phyloP scores from a whole-genome alignment of 2,888 invertebrate genomes.

The Criorhina ranunculi region DNA sequence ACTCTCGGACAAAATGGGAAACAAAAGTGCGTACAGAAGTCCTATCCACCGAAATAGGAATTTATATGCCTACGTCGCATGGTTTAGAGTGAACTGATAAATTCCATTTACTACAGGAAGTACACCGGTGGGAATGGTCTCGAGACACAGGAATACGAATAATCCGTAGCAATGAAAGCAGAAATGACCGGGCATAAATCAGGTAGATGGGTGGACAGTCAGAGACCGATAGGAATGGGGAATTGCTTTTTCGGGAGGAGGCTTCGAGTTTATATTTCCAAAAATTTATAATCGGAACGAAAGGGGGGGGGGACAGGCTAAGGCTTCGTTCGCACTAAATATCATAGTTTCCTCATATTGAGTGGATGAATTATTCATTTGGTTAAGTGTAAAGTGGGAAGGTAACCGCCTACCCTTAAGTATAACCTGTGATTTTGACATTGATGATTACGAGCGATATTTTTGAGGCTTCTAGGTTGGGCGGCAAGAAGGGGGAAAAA shows the following conservation, averaged over 20 bases:
- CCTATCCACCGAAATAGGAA: conserved; percentile 61
- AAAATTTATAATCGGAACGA: conserved; percentile 55
- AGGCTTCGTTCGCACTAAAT: conserved; percentile 5
- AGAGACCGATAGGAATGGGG: conserved; percentile 16
- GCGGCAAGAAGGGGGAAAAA: not conserved
- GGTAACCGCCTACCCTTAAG: not conserved
- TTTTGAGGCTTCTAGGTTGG: too few relatives aligned
- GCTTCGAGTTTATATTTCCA: conserved; percentile 18
- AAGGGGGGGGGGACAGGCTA: conserved; percentile 31
- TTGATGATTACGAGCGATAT: conserved; percentile 19
- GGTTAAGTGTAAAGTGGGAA: not conserved
- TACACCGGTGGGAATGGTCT: conserved; percentile 61
- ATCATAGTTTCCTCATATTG: not conserved
- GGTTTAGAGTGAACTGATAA: conserved; percentile 73
- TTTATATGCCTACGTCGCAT: conserved; percentile 59
- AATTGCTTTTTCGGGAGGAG: conserved; percentile 45
- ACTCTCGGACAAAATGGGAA: conserved; percentile 43
- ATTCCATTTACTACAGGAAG: conserved; percentile 75
- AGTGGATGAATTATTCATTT: conserved; percentile 44
- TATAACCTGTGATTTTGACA: conserved; percentile 34
- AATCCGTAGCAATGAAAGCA: conserved; percentile 54
- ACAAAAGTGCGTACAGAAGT: conserved; percentile 67
- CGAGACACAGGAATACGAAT: conserved; percentile 21
- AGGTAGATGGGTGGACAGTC: conserved; percentile 53
- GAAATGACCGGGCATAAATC: conserved; percentile 52